A percentile compares a stretch with the other conserved stretches of the same genome.
Conservation (phyloP, 2,888 invertebrate genomes). For the Latheticus oryzae region DNA sequence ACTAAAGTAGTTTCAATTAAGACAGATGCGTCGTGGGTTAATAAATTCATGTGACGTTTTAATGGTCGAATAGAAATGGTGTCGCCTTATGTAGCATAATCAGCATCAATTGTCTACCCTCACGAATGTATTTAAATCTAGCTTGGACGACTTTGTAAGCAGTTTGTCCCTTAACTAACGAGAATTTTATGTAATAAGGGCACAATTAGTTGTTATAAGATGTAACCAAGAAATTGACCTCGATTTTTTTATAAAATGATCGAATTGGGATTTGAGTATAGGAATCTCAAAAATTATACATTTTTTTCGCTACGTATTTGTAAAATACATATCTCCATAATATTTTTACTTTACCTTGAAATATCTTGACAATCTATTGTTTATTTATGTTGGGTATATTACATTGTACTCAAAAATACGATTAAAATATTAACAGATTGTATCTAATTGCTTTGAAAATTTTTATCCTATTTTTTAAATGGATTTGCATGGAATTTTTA, state of each 20-base stretch:
- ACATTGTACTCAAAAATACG: not conserved
- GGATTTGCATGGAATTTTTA: not conserved
- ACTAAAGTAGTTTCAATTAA: conserved; percentile 37
- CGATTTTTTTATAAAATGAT: no score
- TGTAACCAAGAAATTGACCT: no score
- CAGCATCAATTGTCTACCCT: conserved; percentile 38
- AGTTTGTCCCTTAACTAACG: no score
- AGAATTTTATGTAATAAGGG: no score
- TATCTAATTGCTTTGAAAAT: conserved; percentile 3
- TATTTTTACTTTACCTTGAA: no score
- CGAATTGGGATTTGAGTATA: no score
- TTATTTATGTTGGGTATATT: no score
- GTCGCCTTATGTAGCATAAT: conserved; percentile 32
- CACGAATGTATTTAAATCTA: conserved; percentile 14
- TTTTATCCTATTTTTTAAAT: not conserved
- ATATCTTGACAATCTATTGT: no score
- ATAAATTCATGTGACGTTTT: conserved; percentile 40
- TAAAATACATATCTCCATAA: no score
- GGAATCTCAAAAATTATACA: no score
- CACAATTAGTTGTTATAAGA: no score
- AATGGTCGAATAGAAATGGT: conserved; percentile 35
- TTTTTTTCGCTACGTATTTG: no score
- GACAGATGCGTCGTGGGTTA: conserved; percentile 38
- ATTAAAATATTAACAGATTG: not conserved
- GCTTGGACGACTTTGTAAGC: not conserved